A percentile compares a stretch with the other conserved stretches of the same genome.
Conservation (phyloP, 2,888 invertebrate genomes). For the Leucoma salicis region DNA sequence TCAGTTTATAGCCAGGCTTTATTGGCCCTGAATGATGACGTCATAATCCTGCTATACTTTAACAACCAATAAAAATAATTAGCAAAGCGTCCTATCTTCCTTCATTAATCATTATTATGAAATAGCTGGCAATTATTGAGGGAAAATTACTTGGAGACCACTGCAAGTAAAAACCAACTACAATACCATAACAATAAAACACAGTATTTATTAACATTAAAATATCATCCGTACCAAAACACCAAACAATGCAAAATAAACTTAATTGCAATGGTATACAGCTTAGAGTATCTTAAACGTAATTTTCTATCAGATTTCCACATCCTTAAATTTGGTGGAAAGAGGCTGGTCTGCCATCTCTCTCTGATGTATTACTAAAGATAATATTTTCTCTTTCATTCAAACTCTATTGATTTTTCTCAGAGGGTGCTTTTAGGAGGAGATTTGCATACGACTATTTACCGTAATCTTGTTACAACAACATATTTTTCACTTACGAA, state of each 20-base stretch:
- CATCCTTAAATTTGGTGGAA: constrained; percentile 40
- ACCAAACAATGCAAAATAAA: constrained; percentile 5
- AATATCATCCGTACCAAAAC: constrained; percentile 12
- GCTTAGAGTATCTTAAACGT: constrained; percentile 8
- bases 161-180: constrained; percentile 9
- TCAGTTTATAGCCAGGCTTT: neutral
- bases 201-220: constrained; percentile 3
- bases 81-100: constrained; percentile 32
- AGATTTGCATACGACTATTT: constrained; percentile 61
- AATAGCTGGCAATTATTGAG: constrained; percentile 58
- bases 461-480: constrained; percentile 22
- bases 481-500: constrained; percentile 11
- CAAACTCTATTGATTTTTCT: constrained; percentile 65
- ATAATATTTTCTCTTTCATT: constrained; percentile 18
- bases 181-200: neutral
- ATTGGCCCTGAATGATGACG: neutral
- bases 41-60: neutral
- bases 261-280: rapidly evolving
- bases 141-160: constrained; percentile 29
- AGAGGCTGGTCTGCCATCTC: constrained; percentile 35
- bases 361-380: constrained; percentile 1
- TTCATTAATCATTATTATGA: constrained; percentile 61
- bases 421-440: constrained; percentile 42
- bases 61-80: constrained; percentile 54
- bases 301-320: constrained; percentile 40